A percentile compares a stretch with the other conserved stretches of the same genome.
These are phyloP conservation scores for Pristionchus pacificus DNA, from an alignment of 1,140 invertebrate species.

Conservation along the genomic window DNA sequence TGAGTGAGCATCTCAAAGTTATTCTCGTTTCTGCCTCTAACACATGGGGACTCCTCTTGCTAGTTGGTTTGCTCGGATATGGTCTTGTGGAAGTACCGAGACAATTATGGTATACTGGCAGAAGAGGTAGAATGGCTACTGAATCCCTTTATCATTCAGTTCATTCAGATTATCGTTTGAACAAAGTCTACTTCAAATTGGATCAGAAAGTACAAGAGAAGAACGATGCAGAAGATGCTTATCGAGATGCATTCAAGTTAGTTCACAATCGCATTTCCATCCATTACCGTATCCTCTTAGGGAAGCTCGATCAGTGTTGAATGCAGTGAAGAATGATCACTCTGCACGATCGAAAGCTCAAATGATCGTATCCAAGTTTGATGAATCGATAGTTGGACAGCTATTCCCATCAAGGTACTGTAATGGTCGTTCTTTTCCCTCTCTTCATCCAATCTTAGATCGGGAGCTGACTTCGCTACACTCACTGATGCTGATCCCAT, in stretches of 20 bases:
- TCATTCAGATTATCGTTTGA: constrained; percentile 63
- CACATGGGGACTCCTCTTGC: constrained; percentile 94
- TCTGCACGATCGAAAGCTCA: constrained; percentile 41
- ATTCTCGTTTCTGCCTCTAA: constrained; percentile 98
- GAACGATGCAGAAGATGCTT: constrained; percentile 88
- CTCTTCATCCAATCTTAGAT: not conserved
- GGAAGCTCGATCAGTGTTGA: constrained; percentile 46
- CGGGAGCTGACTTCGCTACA: not conserved
- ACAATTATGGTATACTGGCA: constrained; percentile 68
- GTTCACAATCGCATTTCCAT: constrained; percentile 1
- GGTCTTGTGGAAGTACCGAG: constrained; percentile 91
- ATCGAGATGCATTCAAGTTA: constrained; percentile 90
- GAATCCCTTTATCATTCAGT: not conserved
- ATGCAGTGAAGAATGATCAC: constrained; percentile 48
- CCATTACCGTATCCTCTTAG: constrained; percentile 22
- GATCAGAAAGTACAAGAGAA: constrained; percentile 95
- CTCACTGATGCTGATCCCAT: not conserved
- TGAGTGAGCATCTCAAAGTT: constrained; percentile 81
- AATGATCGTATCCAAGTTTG: constrained; percentile 45
- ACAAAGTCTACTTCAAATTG: constrained; percentile 88
- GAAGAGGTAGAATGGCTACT: constrained; percentile 34
- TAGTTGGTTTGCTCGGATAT: constrained; percentile 90
- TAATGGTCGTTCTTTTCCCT: not conserved
- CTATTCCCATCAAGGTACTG: constrained; percentile 13
- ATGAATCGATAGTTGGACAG: constrained; percentile 28